Evolutionary conservation across 2,797 vertebrate species (phyloP).

Genomic region (Muscicapa comitata): DNA sequence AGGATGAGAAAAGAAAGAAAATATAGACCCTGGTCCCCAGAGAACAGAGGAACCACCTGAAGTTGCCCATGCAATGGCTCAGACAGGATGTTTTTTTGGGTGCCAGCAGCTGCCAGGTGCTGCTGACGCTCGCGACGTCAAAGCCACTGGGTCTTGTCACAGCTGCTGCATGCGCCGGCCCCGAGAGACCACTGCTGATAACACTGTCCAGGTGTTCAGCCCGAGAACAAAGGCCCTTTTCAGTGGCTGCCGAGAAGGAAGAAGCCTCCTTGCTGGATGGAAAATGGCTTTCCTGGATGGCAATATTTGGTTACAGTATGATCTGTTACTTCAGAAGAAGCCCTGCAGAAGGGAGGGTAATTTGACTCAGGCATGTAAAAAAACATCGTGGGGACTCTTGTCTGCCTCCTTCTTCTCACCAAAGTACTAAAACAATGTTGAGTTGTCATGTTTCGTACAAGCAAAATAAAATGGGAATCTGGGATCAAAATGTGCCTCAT

Average conservation of each 20-base stretch:
- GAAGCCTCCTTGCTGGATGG: conserved; percentile 78
- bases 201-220: conserved; percentile 88
- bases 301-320: conserved; percentile 83
- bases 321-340: conserved; percentile 77
- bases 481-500: neutral
- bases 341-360: conserved; percentile 68
- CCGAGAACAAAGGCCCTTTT: conserved; percentile 90
- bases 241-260: conserved; percentile 81
- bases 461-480: neutral
- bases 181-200: conserved; percentile 65
- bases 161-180: conserved; percentile 20
- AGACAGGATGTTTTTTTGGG: neutral
- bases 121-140: neutral
- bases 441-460: neutral
- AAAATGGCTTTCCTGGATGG: conserved; percentile 79
- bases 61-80: neutral
- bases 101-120: neutral
- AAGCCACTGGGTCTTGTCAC: conserved; percentile 18
- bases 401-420: conserved; percentile 5
- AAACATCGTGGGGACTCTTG: conserved; percentile 13
- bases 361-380: conserved; percentile 72
- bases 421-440: neutral
- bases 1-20: neutral
- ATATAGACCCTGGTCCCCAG: neutral
- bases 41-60: neutral